These are phyloP conservation scores for Neodiprion fabricii DNA, from an alignment of 1,140 invertebrate species.

Conservation along the genomic window DNA sequence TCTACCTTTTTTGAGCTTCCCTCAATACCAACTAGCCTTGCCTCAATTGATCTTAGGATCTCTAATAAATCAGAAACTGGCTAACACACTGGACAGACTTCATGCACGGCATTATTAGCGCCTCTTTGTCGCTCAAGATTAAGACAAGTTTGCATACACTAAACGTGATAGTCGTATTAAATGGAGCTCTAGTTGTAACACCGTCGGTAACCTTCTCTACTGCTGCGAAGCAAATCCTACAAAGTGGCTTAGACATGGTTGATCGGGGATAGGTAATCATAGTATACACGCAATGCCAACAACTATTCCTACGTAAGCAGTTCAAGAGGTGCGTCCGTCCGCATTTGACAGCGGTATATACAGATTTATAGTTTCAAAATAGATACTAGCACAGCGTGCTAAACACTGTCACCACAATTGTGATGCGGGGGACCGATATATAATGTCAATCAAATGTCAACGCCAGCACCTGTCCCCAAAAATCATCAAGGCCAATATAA, in stretches of 20 bases:
- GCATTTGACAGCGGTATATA: too few relatives aligned
- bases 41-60: neutral
- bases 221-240: neutral
- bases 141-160: neutral
- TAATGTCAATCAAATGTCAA: too few relatives aligned
- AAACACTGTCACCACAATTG: too few relatives aligned
- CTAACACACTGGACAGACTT: conserved; percentile 1
- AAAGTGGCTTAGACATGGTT: neutral
- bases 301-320: too few relatives aligned
- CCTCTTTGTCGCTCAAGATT: neutral
- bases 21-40: neutral
- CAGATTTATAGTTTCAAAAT: too few relatives aligned
- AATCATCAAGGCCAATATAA: too few relatives aligned
- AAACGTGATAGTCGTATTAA: neutral
- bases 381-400: too few relatives aligned
- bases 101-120: neutral
- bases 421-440: too few relatives aligned
- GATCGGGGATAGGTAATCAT: too few relatives aligned
- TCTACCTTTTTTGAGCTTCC: neutral
- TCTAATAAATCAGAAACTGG: neutral
- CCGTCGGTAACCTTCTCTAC: neutral
- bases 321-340: too few relatives aligned
- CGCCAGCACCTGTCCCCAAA: too few relatives aligned
- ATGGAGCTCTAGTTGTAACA: neutral
- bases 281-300: too few relatives aligned